phyloP scores from a whole-genome alignment of 2,888 invertebrate species.

The Dione vanillae region DNA sequence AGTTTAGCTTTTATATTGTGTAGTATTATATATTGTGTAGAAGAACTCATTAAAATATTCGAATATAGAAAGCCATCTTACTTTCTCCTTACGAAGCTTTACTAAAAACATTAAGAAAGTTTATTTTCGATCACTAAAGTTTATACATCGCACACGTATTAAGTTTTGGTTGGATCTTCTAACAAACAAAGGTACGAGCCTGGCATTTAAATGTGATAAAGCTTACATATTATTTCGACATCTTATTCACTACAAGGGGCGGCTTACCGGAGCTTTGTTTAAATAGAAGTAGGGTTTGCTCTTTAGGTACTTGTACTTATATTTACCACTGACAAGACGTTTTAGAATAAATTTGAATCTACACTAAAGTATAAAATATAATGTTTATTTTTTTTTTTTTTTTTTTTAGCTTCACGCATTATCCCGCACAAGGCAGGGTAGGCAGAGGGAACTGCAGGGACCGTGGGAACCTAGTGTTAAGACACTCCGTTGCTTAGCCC shows the following conservation, averaged over 20 bases:
- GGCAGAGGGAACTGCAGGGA: too few relatives aligned
- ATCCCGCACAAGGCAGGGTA: too few relatives aligned
- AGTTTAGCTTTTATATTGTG: too few relatives aligned
- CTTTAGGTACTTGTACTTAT: conserved; percentile 25
- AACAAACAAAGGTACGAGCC: conserved; percentile 10
- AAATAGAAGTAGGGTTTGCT: conserved; percentile 35
- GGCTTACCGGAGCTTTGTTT: conserved; percentile 38
- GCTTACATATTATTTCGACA: conserved; percentile 39
- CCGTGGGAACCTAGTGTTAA: too few relatives aligned
- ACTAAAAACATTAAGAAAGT: conserved; percentile 1
- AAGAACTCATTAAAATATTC: not conserved
- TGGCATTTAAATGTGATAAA: conserved; percentile 37
- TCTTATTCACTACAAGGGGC: conserved; percentile 40
- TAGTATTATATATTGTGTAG: too few relatives aligned
- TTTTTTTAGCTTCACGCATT: too few relatives aligned
- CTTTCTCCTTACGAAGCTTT: conserved; percentile 6
- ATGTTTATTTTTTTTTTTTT: not conserved
- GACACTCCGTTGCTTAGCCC: too few relatives aligned
- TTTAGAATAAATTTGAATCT: conserved; percentile 7
- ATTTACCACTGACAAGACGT: conserved; percentile 13
- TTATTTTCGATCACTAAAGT: conserved; percentile 16
- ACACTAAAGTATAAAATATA: not conserved
- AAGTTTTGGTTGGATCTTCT: conserved; percentile 12
- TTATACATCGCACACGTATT: conserved; percentile 1
- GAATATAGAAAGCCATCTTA: not conserved